A percentile compares a stretch with the other conserved stretches of the same genome.
Evolutionary conservation across 2,888 invertebrate genomes (phyloP).

Genomic region (Ypsolopha scabrella): DNA sequence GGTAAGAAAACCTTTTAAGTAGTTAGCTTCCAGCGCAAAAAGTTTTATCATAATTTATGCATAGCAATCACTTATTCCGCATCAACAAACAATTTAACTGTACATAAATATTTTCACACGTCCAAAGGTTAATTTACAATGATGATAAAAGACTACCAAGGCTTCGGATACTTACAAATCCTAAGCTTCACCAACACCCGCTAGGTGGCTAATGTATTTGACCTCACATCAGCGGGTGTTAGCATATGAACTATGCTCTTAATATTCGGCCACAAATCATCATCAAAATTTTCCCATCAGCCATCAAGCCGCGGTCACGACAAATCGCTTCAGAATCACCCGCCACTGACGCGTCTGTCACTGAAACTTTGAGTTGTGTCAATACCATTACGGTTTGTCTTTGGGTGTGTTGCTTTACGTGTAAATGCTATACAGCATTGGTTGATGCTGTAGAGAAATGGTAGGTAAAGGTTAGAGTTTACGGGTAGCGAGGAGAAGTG

Average conservation of each 20-base stretch:
- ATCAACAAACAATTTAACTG: background rate
- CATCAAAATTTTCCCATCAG: conserved; percentile 51
- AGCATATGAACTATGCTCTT: conserved; percentile 60
- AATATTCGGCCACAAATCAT: conserved; percentile 60
- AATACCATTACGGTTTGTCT: conserved; percentile 35
- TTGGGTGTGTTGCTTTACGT: conserved; percentile 8
- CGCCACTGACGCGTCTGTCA: conserved; percentile 27
- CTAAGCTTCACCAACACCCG: conserved; percentile 21
- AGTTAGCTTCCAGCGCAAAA: no score
- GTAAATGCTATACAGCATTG: conserved; percentile 11
- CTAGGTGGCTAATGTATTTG: conserved; percentile 68
- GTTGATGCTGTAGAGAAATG: conserved; percentile 2
- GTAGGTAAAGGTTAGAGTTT: background rate
- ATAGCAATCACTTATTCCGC: no score
- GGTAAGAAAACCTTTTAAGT: no score
- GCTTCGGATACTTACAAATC: background rate
- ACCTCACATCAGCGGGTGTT: conserved; percentile 56
- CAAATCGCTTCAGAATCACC: conserved; percentile 59
- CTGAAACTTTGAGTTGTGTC: conserved; percentile 10
- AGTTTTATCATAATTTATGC: no score
- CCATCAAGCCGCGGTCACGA: conserved; percentile 61
- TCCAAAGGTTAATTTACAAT: background rate
- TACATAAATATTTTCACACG: background rate
- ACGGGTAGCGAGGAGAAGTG: conserved; percentile 12
- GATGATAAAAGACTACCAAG: background rate